Evolutionary conservation across 2,113 vertebrate genomes (phyloP), one percentile per base, ranked within the genome.

Genomic region (Sinocyclocheilus grahami): DNA sequence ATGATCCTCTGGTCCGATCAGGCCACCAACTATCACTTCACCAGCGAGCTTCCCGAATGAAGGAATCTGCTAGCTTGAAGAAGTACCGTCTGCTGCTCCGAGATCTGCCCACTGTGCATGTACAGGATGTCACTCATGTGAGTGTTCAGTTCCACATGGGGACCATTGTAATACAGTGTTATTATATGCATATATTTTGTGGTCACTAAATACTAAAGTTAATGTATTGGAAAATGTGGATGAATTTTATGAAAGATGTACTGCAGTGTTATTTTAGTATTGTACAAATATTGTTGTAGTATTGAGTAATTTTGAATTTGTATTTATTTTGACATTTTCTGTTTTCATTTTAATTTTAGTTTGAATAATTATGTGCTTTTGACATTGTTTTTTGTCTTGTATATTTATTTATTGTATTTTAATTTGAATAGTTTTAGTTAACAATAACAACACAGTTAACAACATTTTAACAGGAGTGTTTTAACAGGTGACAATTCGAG

Each of bases 81-180:
- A 96, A 93, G 71, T 91, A 95, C 84, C 89, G 78, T 0, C 89
- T 86, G 14, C 94, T 96, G 82, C 89, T 98, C 0, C 78, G 78
- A 5, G 93, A 95, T 46, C 92, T 99, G 67, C 97, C 97, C 0
- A 78, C 91, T 13, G 6, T 97, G 2, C 1, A 93, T 0, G 93
- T 97, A 83, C 87, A 94, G 4, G 96, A 98, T 3, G 97, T 98
- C 6, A 91, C 88, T n/a, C 98, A 99, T 0, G 98, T 99, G 72
- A 92, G 96, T 92, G 12, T 39, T 51, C 42, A 0, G 11, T 58
- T 69, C 37, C 10, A 20, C 27, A 77, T 48, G 46, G 46, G 65
- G 65, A 8, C 1, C 14, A 37, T 18, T 20, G 33, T 18, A 37
- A 18, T 33, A 65, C 12, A 30, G 63, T 30, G 27, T 16, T 30